Evolutionary conservation across 2,113 vertebrate genomes (phyloP), one percentile per base, ranked within the genome.

Genomic region (Lepidothrix coronata): DNA sequence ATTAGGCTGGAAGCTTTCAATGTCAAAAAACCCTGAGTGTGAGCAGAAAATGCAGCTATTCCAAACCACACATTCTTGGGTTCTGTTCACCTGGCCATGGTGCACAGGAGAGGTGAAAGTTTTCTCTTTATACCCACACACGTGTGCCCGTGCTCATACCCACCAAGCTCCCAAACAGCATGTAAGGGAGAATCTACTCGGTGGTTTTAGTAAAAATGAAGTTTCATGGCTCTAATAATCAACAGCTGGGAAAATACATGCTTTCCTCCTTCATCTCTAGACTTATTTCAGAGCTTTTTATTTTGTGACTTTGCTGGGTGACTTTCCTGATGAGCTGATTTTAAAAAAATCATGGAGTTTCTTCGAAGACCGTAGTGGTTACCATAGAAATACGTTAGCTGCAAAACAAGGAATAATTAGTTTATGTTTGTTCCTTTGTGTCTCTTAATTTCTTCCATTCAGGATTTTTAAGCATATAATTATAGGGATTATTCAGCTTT

Each of bases 401-500:
- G 95, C 78, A 95, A 94, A 97, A 88, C 94, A 96, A 90, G 95
- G 95, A 96, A 90, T 97, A 96, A 97, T 94, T 96, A 97, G 95
- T 95, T 94, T 95, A 96, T 83, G 92, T 91, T 94, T 91, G 90
- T 90, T 94, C 91, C 94, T 97, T 97, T 96, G 95, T 97, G 93
- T 82, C 96, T 94, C 92, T 54, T 97, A 97, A 97, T 97, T 97
- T 97, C 97, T 98, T 98, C 97, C 97, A 97, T 96, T 97, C 91
- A 89, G 92, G 88, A 79, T 94, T 95, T 97, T 97, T 89, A 97
- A 94, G 94, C 87, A 11, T 98, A 51, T 98, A 98, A 98, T 98
- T 98, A 97, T 85, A 97, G 89, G 83, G 84, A 95, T 98, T 98
- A 97, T 94, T 98, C 95, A 96, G 90, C 89, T 94, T 95, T 28